Conservation (phyloP, 1,140 invertebrate genomes). For the Temnothorax nylanderi region DNA sequence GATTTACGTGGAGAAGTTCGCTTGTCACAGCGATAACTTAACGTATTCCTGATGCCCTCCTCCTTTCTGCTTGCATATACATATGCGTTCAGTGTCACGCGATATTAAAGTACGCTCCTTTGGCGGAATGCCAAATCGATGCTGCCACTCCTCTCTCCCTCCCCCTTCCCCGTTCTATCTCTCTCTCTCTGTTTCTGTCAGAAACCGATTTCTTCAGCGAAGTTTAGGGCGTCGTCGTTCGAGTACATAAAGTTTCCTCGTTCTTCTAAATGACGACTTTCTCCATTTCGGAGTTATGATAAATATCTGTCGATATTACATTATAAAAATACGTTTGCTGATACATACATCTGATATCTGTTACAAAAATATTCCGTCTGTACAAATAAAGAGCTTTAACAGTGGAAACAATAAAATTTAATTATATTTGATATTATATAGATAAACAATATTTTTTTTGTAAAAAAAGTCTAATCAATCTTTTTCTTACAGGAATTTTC, state of each 20-base stretch:
- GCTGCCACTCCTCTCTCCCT: constrained; percentile 30
- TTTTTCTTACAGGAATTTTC: not conserved
- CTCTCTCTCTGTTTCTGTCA: constrained; percentile 29
- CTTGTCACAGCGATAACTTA: constrained; percentile 55
- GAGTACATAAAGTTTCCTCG: not conserved
- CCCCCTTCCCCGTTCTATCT: not conserved
- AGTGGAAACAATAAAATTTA: not conserved
- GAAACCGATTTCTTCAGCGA: constrained; percentile 41
- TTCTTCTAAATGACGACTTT: not conserved
- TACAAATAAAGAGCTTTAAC: not conserved
- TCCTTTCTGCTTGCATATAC: constrained; percentile 27
- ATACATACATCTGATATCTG: not conserved
- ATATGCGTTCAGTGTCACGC: constrained; percentile 53
- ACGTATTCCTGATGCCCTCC: constrained; percentile 54
- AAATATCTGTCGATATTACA: constrained; percentile 36
- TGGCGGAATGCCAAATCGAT: constrained; percentile 66
- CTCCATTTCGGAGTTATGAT: not conserved
- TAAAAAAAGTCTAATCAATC: not conserved
- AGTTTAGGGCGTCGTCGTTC: not conserved
- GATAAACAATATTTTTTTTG: no score
- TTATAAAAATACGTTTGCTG: not conserved
- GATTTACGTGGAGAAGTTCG: constrained; percentile 30
- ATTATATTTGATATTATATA: not conserved
- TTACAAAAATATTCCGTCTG: not conserved
- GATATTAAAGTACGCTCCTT: constrained; percentile 71